phyloP scores from a whole-genome alignment of 2,113 vertebrate genomes.

The Xiphophorus couchianus region DNA sequence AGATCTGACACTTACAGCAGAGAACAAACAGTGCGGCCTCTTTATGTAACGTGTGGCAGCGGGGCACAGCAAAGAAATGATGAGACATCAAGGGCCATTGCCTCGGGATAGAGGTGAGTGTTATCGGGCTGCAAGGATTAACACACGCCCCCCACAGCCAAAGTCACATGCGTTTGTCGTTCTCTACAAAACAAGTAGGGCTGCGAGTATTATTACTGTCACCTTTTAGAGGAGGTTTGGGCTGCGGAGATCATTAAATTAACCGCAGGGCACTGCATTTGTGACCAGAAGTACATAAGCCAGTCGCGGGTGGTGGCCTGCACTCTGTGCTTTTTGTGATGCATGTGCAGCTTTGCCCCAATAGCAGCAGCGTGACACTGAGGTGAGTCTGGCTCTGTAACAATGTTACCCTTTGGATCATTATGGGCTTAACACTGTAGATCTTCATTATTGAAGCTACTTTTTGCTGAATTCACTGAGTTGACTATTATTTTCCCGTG shows the following conservation, averaged over 20 bases:
- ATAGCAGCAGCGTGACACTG: constrained; percentile 38
- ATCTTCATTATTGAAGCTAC: constrained; percentile 61
- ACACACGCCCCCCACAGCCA: constrained; percentile 67
- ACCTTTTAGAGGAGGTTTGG: constrained; percentile 74
- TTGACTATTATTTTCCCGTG: constrained; percentile 49
- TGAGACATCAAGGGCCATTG: constrained; percentile 70
- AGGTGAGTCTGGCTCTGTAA: constrained; percentile 57
- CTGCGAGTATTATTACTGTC: constrained; percentile 77
- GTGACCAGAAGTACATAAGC: constrained; percentile 76
- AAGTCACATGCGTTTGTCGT: constrained; percentile 62
- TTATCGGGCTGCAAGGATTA: constrained; percentile 73
- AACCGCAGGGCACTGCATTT: constrained; percentile 80
- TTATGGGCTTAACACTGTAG: constrained; percentile 67
- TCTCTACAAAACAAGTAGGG: constrained; percentile 70
- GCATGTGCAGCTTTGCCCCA: constrained; percentile 56
- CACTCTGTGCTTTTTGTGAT: constrained; percentile 62
- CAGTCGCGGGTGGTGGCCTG: constrained; percentile 62
- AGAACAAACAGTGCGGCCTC: constrained; percentile 78
- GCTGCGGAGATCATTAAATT: constrained; percentile 81
- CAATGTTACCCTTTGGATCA: constrained; percentile 62
- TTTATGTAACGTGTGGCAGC: constrained; percentile 80
- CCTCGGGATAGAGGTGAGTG: constrained; percentile 58
- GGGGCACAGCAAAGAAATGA: constrained; percentile 74
- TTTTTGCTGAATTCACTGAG: constrained; percentile 54
- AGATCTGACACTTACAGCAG: constrained; percentile 72